Conservation (phyloP, 2,113 vertebrate genomes). For the Heloderma charlesbogerti region DNA sequence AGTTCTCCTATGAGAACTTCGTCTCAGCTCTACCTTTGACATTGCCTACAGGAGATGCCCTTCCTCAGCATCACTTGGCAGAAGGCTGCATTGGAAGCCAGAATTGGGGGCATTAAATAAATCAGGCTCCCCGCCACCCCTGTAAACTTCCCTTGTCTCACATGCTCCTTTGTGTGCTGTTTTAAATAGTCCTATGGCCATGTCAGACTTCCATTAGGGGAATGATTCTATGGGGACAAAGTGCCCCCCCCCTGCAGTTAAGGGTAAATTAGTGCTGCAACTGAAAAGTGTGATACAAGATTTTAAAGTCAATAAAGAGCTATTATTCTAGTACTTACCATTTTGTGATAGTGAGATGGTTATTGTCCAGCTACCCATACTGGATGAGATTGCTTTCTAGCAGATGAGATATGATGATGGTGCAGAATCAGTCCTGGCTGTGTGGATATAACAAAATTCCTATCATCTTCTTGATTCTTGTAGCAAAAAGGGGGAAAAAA, state of each 20-base stretch:
- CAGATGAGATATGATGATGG: not conserved
- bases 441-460: not conserved
- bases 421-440: not conserved
- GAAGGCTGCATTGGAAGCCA: not conserved
- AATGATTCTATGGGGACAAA: too few relatives aligned
- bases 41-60: not conserved
- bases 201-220: too few relatives aligned
- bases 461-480: not conserved
- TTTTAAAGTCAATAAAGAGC: too few relatives aligned
- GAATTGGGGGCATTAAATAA: not conserved
- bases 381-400: not conserved
- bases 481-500: not conserved
- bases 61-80: not conserved
- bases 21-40: not conserved
- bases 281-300: too few relatives aligned
- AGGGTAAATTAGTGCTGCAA: too few relatives aligned
- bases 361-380: not conserved
- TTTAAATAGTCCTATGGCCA: too few relatives aligned
- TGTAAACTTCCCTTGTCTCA: not conserved
- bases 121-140: not conserved
- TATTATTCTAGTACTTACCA: not conserved
- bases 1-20: not conserved
- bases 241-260: too few relatives aligned
- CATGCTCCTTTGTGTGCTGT: too few relatives aligned
- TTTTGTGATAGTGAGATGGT: not conserved